A percentile compares a stretch with the other conserved stretches of the same genome.
These are phyloP conservation scores for Aphrophora alni DNA, from an alignment of 2,888 invertebrate species.

Conservation along the genomic window DNA sequence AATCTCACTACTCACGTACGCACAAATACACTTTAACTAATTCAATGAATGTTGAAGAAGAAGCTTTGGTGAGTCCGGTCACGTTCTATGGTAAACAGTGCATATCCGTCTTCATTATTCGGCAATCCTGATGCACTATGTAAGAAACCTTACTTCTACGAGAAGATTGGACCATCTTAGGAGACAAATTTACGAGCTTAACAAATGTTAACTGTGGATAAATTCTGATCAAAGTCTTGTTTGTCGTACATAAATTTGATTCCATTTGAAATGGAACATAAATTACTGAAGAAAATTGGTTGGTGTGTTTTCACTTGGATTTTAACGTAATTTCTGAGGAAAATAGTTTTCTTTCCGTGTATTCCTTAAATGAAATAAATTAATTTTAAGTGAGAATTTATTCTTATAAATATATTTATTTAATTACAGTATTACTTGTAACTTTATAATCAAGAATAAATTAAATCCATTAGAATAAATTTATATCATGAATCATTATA, in stretches of 20 bases:
- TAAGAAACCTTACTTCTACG: background rate
- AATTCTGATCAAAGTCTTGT: background rate
- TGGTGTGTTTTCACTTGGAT: background rate
- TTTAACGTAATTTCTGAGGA: background rate
- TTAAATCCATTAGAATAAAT: too few relatives aligned
- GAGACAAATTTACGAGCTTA: constrained; percentile 6
- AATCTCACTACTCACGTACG: background rate
- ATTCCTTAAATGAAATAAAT: too few relatives aligned
- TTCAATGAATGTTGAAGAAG: background rate
- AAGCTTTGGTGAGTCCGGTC: background rate
- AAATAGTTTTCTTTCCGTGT: background rate
- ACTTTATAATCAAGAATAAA: too few relatives aligned
- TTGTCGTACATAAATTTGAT: background rate
- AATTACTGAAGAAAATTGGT: background rate
- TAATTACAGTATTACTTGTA: too few relatives aligned
- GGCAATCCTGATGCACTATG: background rate
- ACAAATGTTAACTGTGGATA: background rate
- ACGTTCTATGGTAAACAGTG: background rate
- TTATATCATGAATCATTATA: too few relatives aligned
- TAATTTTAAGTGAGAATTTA: too few relatives aligned
- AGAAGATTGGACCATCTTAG: background rate
- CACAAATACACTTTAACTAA: background rate
- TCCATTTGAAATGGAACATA: background rate
- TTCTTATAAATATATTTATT: too few relatives aligned
- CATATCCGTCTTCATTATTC: background rate